phyloP scores from a whole-genome alignment of 2,113 vertebrate species.

The Mus spicilegus region DNA sequence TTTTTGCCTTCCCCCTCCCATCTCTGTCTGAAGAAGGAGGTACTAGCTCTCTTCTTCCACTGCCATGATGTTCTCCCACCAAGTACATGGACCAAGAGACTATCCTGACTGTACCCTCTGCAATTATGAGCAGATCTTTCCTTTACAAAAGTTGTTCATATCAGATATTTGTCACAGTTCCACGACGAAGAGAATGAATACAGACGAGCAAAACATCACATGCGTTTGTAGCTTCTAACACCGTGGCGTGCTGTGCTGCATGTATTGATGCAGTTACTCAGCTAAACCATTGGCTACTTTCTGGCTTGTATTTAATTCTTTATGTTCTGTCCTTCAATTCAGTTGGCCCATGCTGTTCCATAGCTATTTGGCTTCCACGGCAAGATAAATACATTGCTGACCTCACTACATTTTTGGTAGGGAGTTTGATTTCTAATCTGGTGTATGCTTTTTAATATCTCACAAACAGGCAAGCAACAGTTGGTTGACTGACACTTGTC shows the following conservation, averaged over 20 bases:
- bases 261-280: background rate
- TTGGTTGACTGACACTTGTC: background rate
- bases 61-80: background rate
- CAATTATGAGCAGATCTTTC: background rate
- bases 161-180: background rate
- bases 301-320: background rate
- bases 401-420: background rate
- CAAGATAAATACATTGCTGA: background rate
- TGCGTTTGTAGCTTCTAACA: background rate
- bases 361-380: background rate
- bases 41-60: background rate
- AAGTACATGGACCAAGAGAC: background rate
- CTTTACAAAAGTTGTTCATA: background rate
- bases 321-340: background rate
- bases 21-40: background rate
- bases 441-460: background rate
- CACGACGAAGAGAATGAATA: background rate
- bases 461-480: background rate
- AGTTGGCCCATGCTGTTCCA: background rate
- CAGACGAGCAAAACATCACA: background rate
- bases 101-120: background rate
- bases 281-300: background rate
- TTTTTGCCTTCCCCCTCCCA: no score
- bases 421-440: background rate
- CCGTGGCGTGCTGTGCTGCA: background rate